phyloP scores from a whole-genome alignment of 2,113 vertebrate species.

The Corvus hawaiiensis region DNA sequence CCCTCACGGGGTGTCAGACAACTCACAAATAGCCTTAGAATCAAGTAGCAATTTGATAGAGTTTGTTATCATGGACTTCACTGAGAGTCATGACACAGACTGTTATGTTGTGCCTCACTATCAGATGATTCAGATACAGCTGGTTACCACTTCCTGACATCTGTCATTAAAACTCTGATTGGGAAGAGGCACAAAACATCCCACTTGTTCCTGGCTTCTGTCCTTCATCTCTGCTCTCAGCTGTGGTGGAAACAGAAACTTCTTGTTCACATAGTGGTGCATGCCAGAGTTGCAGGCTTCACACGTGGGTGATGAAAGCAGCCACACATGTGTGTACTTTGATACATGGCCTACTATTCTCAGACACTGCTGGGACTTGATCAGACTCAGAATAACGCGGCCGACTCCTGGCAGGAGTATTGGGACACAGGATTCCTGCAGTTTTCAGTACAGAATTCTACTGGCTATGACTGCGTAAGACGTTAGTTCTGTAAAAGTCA shows the following conservation, averaged over 20 bases:
- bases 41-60: neutral
- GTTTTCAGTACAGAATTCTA: neutral
- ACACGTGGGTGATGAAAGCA: neutral
- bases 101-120: neutral
- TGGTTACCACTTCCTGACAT: neutral
- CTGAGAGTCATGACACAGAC: neutral
- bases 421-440: neutral
- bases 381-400: neutral
- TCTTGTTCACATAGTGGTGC: neutral
- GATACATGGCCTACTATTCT: neutral
- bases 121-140: neutral
- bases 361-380: neutral
- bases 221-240: neutral
- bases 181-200: neutral
- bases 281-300: neutral
- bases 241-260: neutral
- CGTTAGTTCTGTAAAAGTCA: neutral
- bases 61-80: neutral
- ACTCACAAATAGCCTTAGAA: neutral
- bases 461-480: neutral
- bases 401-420: neutral
- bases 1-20: neutral
- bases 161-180: neutral
- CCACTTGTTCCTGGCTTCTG: neutral
- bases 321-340: neutral